Percentiles rank a stretch among this genome's conserved stretches.
Conservation (phyloP, 1,140 invertebrate species). For the Eufriesea mexicana region DNA sequence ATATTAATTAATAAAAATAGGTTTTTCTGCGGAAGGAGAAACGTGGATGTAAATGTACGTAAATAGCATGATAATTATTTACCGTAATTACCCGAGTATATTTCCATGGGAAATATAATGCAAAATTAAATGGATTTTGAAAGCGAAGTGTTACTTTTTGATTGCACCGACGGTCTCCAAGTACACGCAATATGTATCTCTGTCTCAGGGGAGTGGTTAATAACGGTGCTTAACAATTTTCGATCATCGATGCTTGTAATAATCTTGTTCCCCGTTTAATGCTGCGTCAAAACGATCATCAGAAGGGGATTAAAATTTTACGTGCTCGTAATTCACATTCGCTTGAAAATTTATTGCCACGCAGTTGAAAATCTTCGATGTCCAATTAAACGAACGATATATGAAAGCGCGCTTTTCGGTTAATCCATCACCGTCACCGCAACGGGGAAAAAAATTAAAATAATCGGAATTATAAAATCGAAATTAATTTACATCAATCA, state of each 20-base stretch:
- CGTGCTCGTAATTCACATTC: slow-evolving; percentile 35
- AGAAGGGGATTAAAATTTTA: slow-evolving; percentile 52
- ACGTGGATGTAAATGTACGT: not conserved
- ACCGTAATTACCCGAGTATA: not conserved
- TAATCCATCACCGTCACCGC: slow-evolving; percentile 12
- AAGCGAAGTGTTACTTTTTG: not conserved
- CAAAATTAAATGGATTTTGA: not conserved
- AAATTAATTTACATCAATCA: not conserved
- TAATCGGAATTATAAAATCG: no score
- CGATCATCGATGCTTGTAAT: slow-evolving; percentile 51
- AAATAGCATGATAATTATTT: not conserved
- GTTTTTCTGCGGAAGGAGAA: no score
- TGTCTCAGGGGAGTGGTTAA: slow-evolving; percentile 31
- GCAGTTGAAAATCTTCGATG: slow-evolving; percentile 23
- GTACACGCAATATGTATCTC: not conserved
- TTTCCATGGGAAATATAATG: not conserved
- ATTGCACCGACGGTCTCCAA: not conserved
- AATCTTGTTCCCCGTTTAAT: slow-evolving; percentile 52
- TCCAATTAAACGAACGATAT: slow-evolving; percentile 24
- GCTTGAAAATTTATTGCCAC: slow-evolving; percentile 21
- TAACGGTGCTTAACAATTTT: slow-evolving; percentile 47
- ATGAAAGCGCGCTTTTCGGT: slow-evolving; percentile 15
- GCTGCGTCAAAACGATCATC: slow-evolving; percentile 49
- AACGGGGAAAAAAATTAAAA: slow-evolving; percentile 11
- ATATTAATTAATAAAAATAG: no score